Evolutionary conservation across 2,113 vertebrate species (phyloP), one percentile per base, ranked within the genome.

Genomic region (Eleginops maclovinus): DNA sequence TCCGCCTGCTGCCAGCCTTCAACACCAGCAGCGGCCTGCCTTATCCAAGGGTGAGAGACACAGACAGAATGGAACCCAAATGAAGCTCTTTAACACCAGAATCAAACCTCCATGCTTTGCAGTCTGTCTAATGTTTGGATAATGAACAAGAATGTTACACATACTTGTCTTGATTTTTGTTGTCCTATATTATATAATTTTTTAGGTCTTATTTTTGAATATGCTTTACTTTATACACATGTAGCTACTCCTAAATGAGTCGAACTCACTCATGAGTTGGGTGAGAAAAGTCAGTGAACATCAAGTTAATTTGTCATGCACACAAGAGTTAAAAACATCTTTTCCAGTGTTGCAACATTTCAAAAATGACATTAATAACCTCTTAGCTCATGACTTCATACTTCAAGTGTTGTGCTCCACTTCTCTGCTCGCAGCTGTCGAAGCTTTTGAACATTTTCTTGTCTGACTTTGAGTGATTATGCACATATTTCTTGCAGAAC

Each of bases 11-110:
- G 69, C 98, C 98, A 26, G 98, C 98, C 67, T 99, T 99, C 90
- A 99, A 99, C 90, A 99, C 98, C 88, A 99, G 96, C 91, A 99
- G 98, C 78, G 98, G 98, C 87, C 95, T 99, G 89, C 98, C 98
- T 82, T 99, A 98, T 75, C 98, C 98, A 80, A 95, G 98, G 93
- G 98, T 99, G 93, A 96, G 97, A 94, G 64, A 41, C 17, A 51
- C 4, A 41, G n/a, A 1, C 36, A 49, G 16, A 72, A 36, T 36
- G 21, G 21, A 5, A 22, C 47, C 16, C 9, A 4, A 17, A 6
- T 41, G 21, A 22, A 26, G 9, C 19, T 36, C 14, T 13, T 12
- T 15, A 26, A 22, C 9, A 28, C 2, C 24, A 53, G 16, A 64
- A 24, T 49, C 24, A 31, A 15, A 54, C 24, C 53, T 14, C 9